A percentile compares a stretch with the other conserved stretches of the same genome.
Conservation (phyloP, 2,113 vertebrate species). For the Melanostigma gelatinosum region DNA sequence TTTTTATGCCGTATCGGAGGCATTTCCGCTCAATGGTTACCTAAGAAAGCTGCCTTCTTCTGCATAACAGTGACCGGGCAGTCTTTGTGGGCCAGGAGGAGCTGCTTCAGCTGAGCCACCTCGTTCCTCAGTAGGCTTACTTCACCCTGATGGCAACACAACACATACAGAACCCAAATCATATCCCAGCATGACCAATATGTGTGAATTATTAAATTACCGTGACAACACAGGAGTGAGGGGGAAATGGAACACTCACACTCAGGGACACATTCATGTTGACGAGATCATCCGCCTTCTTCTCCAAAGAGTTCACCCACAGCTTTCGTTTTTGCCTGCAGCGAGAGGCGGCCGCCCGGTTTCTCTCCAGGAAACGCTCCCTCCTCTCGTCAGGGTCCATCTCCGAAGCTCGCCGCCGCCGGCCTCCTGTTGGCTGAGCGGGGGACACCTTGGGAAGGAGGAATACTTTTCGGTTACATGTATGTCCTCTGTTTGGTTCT, state of each 20-base stretch:
- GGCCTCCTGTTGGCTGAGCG: slow-evolving; percentile 91
- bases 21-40: slow-evolving; percentile 57
- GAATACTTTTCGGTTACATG: neutral
- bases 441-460: slow-evolving; percentile 87
- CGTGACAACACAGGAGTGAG: neutral
- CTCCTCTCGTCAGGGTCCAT: slow-evolving; percentile 94
- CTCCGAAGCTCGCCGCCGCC: slow-evolving; percentile 88
- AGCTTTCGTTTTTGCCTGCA: slow-evolving; percentile 95
- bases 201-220: neutral
- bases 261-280: slow-evolving; percentile 92
- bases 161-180: slow-evolving; percentile 20
- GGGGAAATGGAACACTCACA: slow-evolving; percentile 78
- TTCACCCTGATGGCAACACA: slow-evolving; percentile 79
- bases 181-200: slow-evolving; percentile 7
- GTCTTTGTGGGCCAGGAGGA: slow-evolving; percentile 96
- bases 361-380: slow-evolving; percentile 94
- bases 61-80: slow-evolving; percentile 96
- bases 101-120: slow-evolving; percentile 95
- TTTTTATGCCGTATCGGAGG: neutral
- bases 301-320: slow-evolving; percentile 96
- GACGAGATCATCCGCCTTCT: slow-evolving; percentile 94
- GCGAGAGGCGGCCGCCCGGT: slow-evolving; percentile 92
- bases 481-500: neutral
- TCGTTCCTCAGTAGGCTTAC: slow-evolving; percentile 93
- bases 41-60: slow-evolving; percentile 89